Evolutionary conservation across 2,888 invertebrate genomes (phyloP), one percentile per base, ranked within the genome.

Genomic region (Graphium colonna): DNA sequence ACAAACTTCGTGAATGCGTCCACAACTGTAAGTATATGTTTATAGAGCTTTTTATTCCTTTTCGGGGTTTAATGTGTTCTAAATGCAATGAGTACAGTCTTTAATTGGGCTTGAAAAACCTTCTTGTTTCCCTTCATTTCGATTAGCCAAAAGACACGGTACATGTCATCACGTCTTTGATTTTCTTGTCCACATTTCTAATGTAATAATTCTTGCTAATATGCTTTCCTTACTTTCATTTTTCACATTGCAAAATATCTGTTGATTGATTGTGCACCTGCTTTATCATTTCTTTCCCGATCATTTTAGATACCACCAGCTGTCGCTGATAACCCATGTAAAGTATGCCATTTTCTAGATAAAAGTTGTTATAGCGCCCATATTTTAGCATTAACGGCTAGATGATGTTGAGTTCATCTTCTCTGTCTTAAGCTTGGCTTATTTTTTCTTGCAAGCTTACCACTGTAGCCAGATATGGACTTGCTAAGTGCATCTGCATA

Each of bases 1-100:
- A 61, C 63, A 62, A 76, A 77, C 47, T 78, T 79, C 0, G 73
- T 73, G 40, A 75, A 78, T 0, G 57, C 67, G 56, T 80, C 77
- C 0, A 77, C 55, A 0, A 77, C 59, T 0, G 70, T 71, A 0
- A 80, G 62, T 0, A 82, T 69, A 33, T 78, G 59, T 38, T 73
- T 72, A 38, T 76, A 75, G n/a, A 52, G 45, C 51, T 73, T 75
- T 5, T 9, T 3, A 5, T 3, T 33, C 8, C 8, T 9, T 9
- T 3, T 33, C 33, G 8, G 3, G 33, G 33, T 33, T 9, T 9
- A 33, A 33, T 1, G 45, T 76, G 79, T 42, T 79, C 64, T 18
- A 46, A 4, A 33, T 59, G 31, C 1, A 67, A 26, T 9, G 64
- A 5, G 36, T 33, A 16, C 45, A 38, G 26, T 33, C 62, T 18